Conservation (phyloP, 1,140 invertebrate species). For the Leptestheria dahalacensis region DNA sequence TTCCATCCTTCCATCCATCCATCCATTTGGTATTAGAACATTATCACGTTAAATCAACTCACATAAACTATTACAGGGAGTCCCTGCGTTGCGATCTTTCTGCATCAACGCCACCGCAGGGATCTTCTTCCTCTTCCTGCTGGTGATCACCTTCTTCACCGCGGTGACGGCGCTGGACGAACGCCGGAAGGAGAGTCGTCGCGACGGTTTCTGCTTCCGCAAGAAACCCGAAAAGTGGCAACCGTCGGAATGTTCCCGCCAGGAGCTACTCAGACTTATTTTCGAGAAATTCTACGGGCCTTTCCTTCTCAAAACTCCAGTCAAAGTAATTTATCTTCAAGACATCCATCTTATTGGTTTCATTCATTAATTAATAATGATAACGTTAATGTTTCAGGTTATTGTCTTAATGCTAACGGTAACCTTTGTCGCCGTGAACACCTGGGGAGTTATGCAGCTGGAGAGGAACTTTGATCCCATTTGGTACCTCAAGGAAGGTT, state of each 20-base stretch:
- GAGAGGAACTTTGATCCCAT: slow-evolving; percentile 40
- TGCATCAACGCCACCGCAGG: slow-evolving; percentile 35
- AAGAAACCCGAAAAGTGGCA: slow-evolving; percentile 28
- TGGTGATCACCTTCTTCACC: slow-evolving; percentile 39
- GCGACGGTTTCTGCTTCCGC: slow-evolving; percentile 34
- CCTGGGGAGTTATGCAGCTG: slow-evolving; percentile 33
- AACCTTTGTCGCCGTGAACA: slow-evolving; percentile 23
- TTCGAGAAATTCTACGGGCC: slow-evolving; percentile 35
- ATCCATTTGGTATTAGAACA: not conserved
- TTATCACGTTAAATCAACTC: not conserved
- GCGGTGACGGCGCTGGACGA: slow-evolving; percentile 39
- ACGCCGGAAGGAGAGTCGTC: slow-evolving; percentile 28
- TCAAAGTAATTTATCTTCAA: slow-evolving; percentile 27
- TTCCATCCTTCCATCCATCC: too few relatives aligned
- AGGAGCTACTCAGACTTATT: slow-evolving; percentile 30
- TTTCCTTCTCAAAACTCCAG: slow-evolving; percentile 29
- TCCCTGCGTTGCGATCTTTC: slow-evolving; percentile 36
- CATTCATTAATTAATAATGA: not conserved
- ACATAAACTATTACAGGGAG: slow-evolving; percentile 24
- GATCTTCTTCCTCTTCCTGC: slow-evolving; percentile 35
- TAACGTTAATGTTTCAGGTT: slow-evolving; percentile 23
- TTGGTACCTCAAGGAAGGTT: slow-evolving; percentile 38
- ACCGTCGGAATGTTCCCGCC: slow-evolving; percentile 33
- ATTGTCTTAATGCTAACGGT: slow-evolving; percentile 30
- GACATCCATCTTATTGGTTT: not conserved